Base-by-base conservation (phyloP, 2,888 invertebrate genomes). In the Amaurobius ferox region DNA sequence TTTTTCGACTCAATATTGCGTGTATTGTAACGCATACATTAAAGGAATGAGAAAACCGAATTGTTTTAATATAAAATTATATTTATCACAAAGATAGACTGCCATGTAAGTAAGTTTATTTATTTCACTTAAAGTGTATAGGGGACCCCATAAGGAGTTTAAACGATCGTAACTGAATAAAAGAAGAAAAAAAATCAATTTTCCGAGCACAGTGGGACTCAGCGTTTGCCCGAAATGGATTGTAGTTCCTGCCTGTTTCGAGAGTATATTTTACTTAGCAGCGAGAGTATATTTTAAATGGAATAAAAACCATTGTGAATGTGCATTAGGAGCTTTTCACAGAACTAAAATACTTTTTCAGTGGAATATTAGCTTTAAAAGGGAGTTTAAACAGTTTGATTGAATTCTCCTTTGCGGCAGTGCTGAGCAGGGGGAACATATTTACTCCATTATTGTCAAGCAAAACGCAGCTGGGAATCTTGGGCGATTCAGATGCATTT, bases 281-380 rank as follows among this genome's bases (percentile, higher is more conserved):
- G 3, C 16, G 55, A 23, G 23, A 55, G 23, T 55, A 11, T 55
- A 55, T 55, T 55, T 55, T 55, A 55, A 55, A 55, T 55, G 55
- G 55, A 55, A 55, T 55, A 55, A 55, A 55, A 55, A 23, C 55
- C 55, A 23, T 55, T 55, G 55, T 55, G 55, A 55, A 55, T 55
- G 55, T 55, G 55, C 55, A 55, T 55, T 55, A 55, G 11, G 55
- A 55, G 55, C 19, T 19, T 11, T 55, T 55, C 55, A 23, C 23
- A 23, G 5, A 55, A 23, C 55, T 55, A 55, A 55, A 55, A 23
- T 16, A 16, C 7, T 6, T 55, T 44, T 55, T n/a, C 55, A 55
- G 5, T 23, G 3, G 23, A 55, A 11, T 23, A 55, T 55, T 55
- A 55, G 55, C 55, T 55, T 19, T 55, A 55, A 55, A 55, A 55